Percentiles rank a stretch among this genome's conserved stretches.
These are phyloP conservation scores for Epizoanthus stellaris DNA, from an alignment of 92 coral and sea anemone genomes.

Conservation along the genomic window DNA sequence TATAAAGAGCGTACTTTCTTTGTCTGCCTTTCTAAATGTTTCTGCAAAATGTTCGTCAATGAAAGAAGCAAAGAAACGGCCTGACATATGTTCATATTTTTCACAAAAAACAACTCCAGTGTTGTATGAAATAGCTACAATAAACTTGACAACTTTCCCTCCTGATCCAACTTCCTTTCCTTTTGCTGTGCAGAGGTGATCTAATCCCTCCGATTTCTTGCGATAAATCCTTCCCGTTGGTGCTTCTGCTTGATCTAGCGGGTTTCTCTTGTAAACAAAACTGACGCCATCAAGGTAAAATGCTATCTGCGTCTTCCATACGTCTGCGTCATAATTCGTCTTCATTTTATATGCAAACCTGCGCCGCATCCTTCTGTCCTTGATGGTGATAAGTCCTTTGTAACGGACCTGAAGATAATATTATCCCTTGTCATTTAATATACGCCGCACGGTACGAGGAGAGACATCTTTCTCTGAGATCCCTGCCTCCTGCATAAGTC, in stretches of 20 bases:
- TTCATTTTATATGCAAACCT: background rate
- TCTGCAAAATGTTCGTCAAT: too few relatives aligned
- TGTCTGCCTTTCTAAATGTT: too few relatives aligned
- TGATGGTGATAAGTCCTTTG: background rate
- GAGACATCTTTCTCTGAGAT: background rate
- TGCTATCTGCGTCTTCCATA: background rate
- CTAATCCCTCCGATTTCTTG: background rate
- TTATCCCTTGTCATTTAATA: background rate
- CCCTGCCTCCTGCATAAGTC: slow-evolving; percentile 9
- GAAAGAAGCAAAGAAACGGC: too few relatives aligned
- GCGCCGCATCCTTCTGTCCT: background rate
- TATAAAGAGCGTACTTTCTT: too few relatives aligned
- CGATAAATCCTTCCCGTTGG: too few relatives aligned
- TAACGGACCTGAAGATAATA: background rate
- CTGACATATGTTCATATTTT: too few relatives aligned
- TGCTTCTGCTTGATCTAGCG: background rate
- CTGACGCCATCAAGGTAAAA: background rate
- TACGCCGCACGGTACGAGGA: background rate
- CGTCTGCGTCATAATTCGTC: background rate
- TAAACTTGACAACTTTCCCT: slow-evolving; percentile 20
- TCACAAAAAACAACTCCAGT: too few relatives aligned
- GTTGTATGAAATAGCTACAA: background rate
- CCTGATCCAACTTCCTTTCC: slow-evolving; percentile 20
- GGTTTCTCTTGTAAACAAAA: slow-evolving; percentile 13
- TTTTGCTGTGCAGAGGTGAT: background rate